phyloP scores from a whole-genome alignment of 2,888 invertebrate species.

The Yponomeuta cagnagella region DNA sequence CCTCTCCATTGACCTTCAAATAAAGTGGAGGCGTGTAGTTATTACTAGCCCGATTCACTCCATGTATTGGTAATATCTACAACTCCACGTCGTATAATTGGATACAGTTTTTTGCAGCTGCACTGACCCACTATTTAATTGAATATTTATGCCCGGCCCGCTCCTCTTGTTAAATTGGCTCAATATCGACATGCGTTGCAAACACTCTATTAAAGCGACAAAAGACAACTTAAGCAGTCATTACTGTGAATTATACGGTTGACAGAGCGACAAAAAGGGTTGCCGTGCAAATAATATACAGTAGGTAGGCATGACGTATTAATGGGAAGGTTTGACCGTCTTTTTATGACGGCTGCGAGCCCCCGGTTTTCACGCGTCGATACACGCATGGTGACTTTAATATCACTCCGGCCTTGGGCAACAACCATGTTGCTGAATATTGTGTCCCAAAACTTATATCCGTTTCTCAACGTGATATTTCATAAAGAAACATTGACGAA shows the following conservation, averaged over 20 bases:
- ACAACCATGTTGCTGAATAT: not conserved
- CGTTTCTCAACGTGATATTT: not conserved
- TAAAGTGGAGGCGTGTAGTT: not conserved
- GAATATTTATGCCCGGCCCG: constrained; percentile 12
- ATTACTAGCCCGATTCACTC: not conserved
- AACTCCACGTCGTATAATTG: not conserved
- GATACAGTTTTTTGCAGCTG: constrained; percentile 3
- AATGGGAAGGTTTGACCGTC: constrained; percentile 9
- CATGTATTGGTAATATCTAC: not conserved
- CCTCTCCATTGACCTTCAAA: not conserved
- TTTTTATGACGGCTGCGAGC: not conserved
- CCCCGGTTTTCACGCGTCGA: not conserved
- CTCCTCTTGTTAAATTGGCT: constrained; percentile 4
- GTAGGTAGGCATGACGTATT: constrained; percentile 1
- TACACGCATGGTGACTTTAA: not conserved
- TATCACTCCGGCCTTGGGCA: not conserved
- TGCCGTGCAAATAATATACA: constrained; percentile 6
- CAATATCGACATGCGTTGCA: constrained; percentile 4
- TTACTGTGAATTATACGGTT: constrained; percentile 16
- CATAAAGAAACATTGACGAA: no score
- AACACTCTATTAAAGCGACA: constrained; percentile 13
- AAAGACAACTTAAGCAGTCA: constrained; percentile 11
- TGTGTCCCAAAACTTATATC: not conserved
- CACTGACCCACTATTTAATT: constrained; percentile 14
- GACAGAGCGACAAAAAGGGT: constrained; percentile 8